phyloP scores from a whole-genome alignment of 2,797 vertebrate species.

The Dermochelys coriacea region DNA sequence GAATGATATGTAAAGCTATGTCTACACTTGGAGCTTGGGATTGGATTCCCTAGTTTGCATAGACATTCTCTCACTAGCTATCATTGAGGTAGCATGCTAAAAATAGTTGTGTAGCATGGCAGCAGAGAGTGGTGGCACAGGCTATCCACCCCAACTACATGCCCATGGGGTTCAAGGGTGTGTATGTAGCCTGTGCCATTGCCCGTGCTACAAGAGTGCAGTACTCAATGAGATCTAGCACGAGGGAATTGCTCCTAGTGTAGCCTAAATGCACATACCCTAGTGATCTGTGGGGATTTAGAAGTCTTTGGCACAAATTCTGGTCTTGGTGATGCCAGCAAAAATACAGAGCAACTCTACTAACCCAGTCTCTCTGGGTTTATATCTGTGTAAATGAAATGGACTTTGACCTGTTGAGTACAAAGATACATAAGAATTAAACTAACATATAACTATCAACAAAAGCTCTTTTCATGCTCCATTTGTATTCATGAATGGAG shows the following conservation, averaged over 20 bases:
- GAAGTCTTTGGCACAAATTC: background rate
- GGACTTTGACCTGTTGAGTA: slow-evolving; percentile 30
- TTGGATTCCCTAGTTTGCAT: background rate
- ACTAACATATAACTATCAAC: slow-evolving; percentile 74
- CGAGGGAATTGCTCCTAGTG: background rate
- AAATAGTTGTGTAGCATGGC: background rate
- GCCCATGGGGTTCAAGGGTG: too few relatives aligned
- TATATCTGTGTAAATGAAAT: slow-evolving; percentile 46
- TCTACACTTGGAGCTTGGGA: background rate
- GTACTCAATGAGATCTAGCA: background rate
- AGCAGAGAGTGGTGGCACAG: background rate
- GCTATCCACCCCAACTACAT: background rate
- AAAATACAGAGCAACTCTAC: background rate
- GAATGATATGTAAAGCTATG: background rate
- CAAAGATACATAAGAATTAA: slow-evolving; percentile 63
- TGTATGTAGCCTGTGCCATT: background rate
- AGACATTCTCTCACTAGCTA: too few relatives aligned
- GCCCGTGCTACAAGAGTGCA: background rate
- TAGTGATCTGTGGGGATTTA: fast-evolving
- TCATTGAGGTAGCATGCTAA: background rate
- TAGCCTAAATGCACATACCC: background rate
- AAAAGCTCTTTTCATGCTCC: slow-evolving; percentile 46
- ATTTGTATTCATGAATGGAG: slow-evolving; percentile 32
- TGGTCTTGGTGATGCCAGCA: background rate
- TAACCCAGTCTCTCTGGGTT: slow-evolving; percentile 19